A percentile compares a stretch with the other conserved stretches of the same genome.
phyloP scores from a whole-genome alignment of 2,797 vertebrate species.

The Gobio occitaniae region DNA sequence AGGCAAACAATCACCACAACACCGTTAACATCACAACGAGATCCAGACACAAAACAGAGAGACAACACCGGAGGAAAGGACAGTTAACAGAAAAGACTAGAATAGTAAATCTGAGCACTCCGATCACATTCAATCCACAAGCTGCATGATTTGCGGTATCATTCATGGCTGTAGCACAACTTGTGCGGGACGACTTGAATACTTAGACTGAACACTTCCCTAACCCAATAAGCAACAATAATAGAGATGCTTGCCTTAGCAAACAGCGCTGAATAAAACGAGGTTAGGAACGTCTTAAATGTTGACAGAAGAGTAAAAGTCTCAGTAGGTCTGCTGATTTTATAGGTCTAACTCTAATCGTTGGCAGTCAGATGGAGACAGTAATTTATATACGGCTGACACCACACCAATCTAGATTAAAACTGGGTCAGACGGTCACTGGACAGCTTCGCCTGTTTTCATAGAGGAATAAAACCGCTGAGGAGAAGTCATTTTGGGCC shows the following conservation, averaged over 20 bases:
- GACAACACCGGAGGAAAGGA: neutral
- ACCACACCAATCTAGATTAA: neutral
- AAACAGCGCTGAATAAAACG: neutral
- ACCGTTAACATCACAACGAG: neutral
- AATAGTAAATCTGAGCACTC: neutral
- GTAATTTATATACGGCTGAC: constrained; percentile 3
- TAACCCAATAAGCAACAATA: constrained; percentile 4
- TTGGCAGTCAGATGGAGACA: constrained; percentile 3
- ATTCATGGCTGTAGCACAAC: neutral
- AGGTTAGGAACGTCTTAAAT: neutral
- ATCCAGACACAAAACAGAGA: neutral
- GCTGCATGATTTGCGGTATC: neutral
- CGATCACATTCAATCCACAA: neutral
- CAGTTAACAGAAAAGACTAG: neutral
- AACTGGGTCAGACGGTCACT: constrained; percentile 26
- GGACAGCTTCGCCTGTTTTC: neutral
- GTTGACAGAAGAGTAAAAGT: neutral
- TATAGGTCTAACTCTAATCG: neutral
- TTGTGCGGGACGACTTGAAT: no score
- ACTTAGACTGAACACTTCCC: neutral
- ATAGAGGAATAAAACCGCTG: constrained; percentile 24
- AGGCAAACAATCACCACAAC: neutral
- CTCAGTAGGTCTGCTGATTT: neutral
- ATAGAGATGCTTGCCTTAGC: neutral
- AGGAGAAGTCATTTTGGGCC: constrained; percentile 3